Base-by-base conservation (phyloP, 1,140 invertebrate genomes). In the Mercenaria mercenaria region DNA sequence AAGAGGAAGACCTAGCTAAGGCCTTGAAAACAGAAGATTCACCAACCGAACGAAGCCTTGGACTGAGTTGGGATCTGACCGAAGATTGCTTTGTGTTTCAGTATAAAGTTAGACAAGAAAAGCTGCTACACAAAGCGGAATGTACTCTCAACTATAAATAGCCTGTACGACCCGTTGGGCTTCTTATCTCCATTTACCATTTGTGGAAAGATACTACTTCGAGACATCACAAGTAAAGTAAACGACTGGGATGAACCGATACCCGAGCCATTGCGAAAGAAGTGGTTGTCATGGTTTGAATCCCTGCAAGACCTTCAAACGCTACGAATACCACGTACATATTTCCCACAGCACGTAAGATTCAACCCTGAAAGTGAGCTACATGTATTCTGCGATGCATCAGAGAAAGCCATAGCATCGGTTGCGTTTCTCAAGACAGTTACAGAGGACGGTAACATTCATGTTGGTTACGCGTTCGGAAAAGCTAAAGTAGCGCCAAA, bases 301-400 rank as follows among this genome's bases (percentile, higher is more conserved):
- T 29, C 23, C 37, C 39, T 81, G 29, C 32, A 67, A 59, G 20
- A 39, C 13, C 29, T 74, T 34, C 23, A 52, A 32, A 34, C 67
- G 20, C 43, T 90, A 0, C 15, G 47, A 20, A 89, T 88, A 41
- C 64, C 72, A 39, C 26, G 84, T 29, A 64, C 41, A n/a, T 88
- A 85, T 47, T n/a, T 37, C 72, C 47, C 91, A 13, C 26, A 32
- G n/a, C 37, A 32, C n/a, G 39, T 88, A 1, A 43, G 41, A n/a
- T 18, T 82, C 20, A 18, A 10, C 15, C 41, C 18, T 20, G 64
- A 76, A 11, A 32, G n/a, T 20, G 10, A 74, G 26, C 6, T 92
- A 20, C 88, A 91, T 43, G 61, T 90, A 20, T 92, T 89, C 80
- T 69, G n/a, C 8, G 89, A 91, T 64, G 91, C 89, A 23, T 90